Evolutionary conservation across 2,113 vertebrate species (phyloP).

Genomic region (Lycaon pictus): DNA sequence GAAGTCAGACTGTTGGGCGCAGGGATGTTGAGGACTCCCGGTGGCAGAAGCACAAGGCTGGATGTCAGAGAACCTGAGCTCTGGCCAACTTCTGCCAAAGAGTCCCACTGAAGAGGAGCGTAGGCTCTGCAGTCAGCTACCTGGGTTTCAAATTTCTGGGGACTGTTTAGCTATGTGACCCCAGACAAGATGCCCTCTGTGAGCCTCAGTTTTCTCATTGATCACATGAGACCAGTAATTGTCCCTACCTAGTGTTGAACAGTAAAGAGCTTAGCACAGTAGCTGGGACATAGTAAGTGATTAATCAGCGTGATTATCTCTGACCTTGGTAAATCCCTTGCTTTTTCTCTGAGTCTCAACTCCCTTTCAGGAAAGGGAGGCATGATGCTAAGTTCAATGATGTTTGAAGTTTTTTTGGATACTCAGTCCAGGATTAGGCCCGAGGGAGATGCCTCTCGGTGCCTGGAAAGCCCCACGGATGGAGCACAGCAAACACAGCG

Average conservation of each 20-base stretch:
- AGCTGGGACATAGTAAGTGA: neutral
- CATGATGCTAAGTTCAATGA: neutral
- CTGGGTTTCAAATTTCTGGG: neutral
- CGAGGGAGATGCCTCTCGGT: neutral
- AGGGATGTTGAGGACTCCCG: neutral
- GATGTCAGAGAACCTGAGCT: neutral
- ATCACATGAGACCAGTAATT: neutral
- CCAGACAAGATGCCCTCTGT: neutral
- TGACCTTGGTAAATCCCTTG: neutral
- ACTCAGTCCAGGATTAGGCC: neutral
- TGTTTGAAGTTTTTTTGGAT: neutral
- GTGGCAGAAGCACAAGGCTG: neutral
- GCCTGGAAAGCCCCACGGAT: neutral
- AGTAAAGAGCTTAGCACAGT: neutral
- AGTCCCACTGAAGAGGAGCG: neutral
- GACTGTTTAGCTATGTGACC: neutral
- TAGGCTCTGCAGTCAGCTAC: neutral
- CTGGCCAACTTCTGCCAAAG: neutral
- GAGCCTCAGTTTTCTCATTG: neutral
- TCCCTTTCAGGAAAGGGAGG: neutral
- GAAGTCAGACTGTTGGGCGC: no score
- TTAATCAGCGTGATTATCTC: neutral
- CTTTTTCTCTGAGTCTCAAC: slow-evolving; percentile 17
- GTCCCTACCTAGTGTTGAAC: neutral
- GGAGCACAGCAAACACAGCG: neutral